phyloP scores from a whole-genome alignment of 2,113 vertebrate genomes.

The Hemibagrus wyckioides region DNA sequence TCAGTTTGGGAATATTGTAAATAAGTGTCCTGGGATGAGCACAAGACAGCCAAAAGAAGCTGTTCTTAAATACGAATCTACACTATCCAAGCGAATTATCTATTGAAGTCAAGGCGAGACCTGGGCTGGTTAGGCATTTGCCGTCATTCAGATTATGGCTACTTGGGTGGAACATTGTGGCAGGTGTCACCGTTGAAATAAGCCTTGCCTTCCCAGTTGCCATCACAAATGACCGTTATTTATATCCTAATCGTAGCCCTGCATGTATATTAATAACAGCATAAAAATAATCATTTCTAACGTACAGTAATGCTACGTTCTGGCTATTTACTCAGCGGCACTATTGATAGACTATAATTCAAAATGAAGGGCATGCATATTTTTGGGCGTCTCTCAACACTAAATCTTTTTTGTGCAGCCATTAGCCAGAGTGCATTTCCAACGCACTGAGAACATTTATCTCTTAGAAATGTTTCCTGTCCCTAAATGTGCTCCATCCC shows the following conservation, averaged over 20 bases:
- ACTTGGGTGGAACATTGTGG: neutral
- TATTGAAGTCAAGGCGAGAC: neutral
- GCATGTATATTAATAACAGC: neutral
- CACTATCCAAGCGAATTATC: neutral
- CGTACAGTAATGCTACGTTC: too few relatives aligned
- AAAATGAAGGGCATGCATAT: neutral
- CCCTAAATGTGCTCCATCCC: conserved; percentile 6
- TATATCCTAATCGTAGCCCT: neutral
- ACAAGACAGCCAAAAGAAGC: neutral
- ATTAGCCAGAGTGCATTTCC: neutral
- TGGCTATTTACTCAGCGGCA: neutral
- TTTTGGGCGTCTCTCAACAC: too few relatives aligned
- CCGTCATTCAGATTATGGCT: neutral
- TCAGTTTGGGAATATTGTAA: neutral
- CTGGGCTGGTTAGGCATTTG: neutral
- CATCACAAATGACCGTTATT: neutral
- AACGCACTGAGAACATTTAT: neutral
- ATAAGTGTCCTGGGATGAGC: neutral
- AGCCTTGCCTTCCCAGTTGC: neutral
- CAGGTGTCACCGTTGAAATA: neutral
- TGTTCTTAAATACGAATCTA: neutral
- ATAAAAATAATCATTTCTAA: neutral
- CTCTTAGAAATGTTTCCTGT: conserved; percentile 2
- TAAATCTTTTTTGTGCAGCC: neutral
- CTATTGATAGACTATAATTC: neutral